Evolutionary conservation across 2,888 invertebrate genomes (phyloP).

Genomic region (Volucella inanis): DNA sequence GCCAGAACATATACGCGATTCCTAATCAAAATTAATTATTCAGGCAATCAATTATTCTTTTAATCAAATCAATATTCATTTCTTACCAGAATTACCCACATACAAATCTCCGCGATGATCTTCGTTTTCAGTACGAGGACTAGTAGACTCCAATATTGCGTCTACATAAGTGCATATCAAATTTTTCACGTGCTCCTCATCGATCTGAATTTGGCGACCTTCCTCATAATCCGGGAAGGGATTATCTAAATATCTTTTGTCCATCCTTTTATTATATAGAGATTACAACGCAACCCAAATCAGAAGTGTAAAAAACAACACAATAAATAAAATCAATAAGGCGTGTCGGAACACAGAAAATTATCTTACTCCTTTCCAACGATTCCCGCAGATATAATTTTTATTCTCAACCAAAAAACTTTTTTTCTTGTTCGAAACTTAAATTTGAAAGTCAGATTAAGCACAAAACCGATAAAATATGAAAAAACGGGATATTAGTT

Average conservation of each 20-base stretch:
- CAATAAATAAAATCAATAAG: constrained; percentile 65
- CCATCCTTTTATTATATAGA: constrained; percentile 76
- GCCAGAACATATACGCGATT: constrained; percentile 90
- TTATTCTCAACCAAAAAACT: too few species aligned
- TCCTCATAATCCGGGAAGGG: constrained; percentile 81
- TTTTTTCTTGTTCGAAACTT: neutral
- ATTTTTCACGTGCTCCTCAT: constrained; percentile 81
- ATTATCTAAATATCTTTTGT: constrained; percentile 81
- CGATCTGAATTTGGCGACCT: constrained; percentile 77
- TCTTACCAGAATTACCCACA: constrained; percentile 81
- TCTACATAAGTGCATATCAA: constrained; percentile 82
- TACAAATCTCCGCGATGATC: constrained; percentile 82
- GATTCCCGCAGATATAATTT: too few species aligned
- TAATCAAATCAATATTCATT: neutral
- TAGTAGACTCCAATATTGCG: constrained; percentile 81
- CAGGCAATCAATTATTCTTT: neutral
- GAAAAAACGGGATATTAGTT: too few species aligned
- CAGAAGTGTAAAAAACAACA: neutral
- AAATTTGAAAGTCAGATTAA: too few species aligned
- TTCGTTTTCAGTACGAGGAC: constrained; percentile 79
- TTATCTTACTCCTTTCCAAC: neutral
- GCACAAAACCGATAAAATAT: too few species aligned
- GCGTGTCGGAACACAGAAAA: constrained; percentile 50
- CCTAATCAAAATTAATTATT: constrained; percentile 82
- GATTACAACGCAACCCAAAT: neutral